Percentiles rank a stretch among this genome's conserved stretches.
Evolutionary conservation across 2,888 invertebrate species (phyloP).

Genomic region (Ligdia adustata): DNA sequence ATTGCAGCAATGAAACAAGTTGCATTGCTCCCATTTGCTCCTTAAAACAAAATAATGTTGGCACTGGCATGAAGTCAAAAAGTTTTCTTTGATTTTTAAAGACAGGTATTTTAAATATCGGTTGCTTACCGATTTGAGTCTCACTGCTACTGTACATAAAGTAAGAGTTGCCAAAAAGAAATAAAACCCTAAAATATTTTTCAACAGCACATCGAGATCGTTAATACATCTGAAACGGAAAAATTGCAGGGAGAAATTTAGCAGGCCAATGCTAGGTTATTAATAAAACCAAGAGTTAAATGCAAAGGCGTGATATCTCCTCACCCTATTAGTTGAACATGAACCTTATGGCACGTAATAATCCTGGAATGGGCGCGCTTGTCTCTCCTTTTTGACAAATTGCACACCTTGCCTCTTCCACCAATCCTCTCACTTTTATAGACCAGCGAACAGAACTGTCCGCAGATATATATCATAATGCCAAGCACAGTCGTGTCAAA

Average conservation of each 20-base stretch:
- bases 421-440: constrained; percentile 55
- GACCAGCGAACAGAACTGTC: constrained; percentile 58
- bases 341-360: constrained; percentile 52
- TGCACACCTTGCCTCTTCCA: constrained; percentile 46
- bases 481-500: constrained; percentile 63
- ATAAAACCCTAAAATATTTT: constrained; percentile 64
- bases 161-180: constrained; percentile 61
- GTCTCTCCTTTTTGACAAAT: constrained; percentile 47
- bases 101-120: too few relatives aligned
- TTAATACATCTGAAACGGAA: constrained; percentile 49
- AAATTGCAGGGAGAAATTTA: too few relatives aligned
- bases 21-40: constrained; percentile 56
- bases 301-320: too few relatives aligned
- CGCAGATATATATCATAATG: constrained; percentile 65
- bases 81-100: too few relatives aligned
- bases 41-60: constrained; percentile 45
- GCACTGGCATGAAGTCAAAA: too few relatives aligned
- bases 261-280: too few relatives aligned
- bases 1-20: constrained; percentile 57
- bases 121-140: constrained; percentile 59
- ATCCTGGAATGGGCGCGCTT: constrained; percentile 57
- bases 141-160: constrained; percentile 63
- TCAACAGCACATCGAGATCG: constrained; percentile 50
- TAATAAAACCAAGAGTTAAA: too few relatives aligned
- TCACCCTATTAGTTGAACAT: constrained; percentile 55